phyloP scores from a whole-genome alignment of 2,797 vertebrate species.

The Fistularia commersonii region DNA sequence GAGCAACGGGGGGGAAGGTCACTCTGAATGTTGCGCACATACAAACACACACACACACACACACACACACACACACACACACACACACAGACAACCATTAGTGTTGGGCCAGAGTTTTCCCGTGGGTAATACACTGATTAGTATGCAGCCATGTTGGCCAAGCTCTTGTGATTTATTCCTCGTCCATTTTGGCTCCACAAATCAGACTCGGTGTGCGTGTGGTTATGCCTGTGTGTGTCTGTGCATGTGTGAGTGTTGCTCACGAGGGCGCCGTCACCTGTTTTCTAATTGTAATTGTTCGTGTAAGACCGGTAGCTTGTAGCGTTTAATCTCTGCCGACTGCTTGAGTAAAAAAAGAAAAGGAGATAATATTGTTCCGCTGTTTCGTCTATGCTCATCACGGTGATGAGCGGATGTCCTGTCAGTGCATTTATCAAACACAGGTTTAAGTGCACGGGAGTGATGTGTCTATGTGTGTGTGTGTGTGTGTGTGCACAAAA shows the following conservation, averaged over 20 bases:
- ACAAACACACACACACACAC: slow-evolving; percentile 6
- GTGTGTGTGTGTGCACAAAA: not conserved
- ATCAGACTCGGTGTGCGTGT: slow-evolving; percentile 21
- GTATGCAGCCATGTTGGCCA: slow-evolving; percentile 58
- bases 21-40: slow-evolving; percentile 12
- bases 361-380: not conserved
- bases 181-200: slow-evolving; percentile 51
- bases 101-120: slow-evolving; percentile 38
- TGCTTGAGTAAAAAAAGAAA: slow-evolving; percentile 16
- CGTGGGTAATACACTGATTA: slow-evolving; percentile 58
- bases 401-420: slow-evolving; percentile 39
- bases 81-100: slow-evolving; percentile 30
- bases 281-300: slow-evolving; percentile 41
- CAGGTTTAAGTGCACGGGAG: not conserved
- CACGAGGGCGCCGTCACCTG: slow-evolving; percentile 26
- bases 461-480: slow-evolving; percentile 7
- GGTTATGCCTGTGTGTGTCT: slow-evolving; percentile 19
- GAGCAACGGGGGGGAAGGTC: slow-evolving; percentile 28
- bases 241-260: slow-evolving; percentile 7
- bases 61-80: slow-evolving; percentile 6
- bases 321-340: slow-evolving; percentile 18
- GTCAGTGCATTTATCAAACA: slow-evolving; percentile 33
- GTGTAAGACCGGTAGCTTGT: slow-evolving; percentile 12
- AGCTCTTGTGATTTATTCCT: slow-evolving; percentile 57
- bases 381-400: slow-evolving; percentile 8